Percentiles rank a stretch among this genome's conserved stretches.
phyloP scores from a whole-genome alignment of 2,797 vertebrate species.

The Capromys pilorides region DNA sequence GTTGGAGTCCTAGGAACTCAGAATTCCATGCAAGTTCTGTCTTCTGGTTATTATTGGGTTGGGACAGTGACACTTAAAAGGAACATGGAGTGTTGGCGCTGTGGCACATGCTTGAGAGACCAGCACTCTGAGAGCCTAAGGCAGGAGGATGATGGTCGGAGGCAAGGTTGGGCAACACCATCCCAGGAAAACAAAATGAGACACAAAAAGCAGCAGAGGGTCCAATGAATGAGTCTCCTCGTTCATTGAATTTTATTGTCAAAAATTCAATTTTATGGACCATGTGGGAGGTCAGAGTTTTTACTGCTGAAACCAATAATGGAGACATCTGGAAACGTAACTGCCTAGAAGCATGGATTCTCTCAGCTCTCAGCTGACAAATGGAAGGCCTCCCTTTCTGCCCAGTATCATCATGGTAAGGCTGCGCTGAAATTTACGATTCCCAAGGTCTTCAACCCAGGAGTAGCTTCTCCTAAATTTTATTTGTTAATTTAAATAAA shows the following conservation, averaged over 20 bases:
- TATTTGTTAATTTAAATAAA: constrained; percentile 57
- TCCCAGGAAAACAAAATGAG: neutral
- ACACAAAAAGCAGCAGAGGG: neutral
- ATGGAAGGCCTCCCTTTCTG: neutral
- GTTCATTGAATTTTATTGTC: neutral
- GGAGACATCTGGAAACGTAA: neutral
- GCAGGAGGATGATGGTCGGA: neutral
- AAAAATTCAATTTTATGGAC: constrained; percentile 51
- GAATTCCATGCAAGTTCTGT: too few species aligned
- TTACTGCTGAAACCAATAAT: constrained; percentile 10
- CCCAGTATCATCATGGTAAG: neutral
- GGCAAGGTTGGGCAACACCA: neutral
- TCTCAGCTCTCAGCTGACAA: neutral
- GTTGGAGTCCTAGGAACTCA: too few species aligned
- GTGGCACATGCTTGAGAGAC: neutral
- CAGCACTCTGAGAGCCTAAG: neutral
- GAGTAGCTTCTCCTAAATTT: neutral
- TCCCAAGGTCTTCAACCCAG: neutral
- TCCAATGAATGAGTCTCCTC: neutral
- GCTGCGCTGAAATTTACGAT: neutral
- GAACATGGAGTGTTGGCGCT: neutral
- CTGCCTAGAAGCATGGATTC: neutral
- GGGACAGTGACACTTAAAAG: neutral
- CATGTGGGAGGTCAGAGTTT: neutral
- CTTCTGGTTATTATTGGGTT: too few species aligned